Evolutionary conservation across 2,888 invertebrate species (phyloP).

Genomic region (Chironomus tentans): DNA sequence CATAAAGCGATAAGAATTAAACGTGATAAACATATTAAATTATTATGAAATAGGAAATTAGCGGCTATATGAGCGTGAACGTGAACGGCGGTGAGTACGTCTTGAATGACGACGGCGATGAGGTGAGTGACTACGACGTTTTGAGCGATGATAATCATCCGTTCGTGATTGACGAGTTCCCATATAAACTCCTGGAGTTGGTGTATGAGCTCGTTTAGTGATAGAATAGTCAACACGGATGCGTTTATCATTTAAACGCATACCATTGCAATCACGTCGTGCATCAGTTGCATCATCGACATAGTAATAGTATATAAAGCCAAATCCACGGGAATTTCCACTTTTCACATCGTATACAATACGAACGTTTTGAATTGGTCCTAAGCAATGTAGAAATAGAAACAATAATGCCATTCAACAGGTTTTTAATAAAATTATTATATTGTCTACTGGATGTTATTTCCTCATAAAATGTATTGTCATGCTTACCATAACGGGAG

Average conservation of each 20-base stretch:
- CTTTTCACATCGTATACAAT: constrained; percentile 96
- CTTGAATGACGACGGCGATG: not conserved
- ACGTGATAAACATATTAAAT: not conserved
- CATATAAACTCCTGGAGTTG: constrained; percentile 96
- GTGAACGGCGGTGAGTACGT: not conserved
- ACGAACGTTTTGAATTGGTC: constrained; percentile 73
- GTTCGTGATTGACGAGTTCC: constrained; percentile 43
- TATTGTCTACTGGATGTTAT: too few relatives aligned
- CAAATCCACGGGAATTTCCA: constrained; percentile 89
- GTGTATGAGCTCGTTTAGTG: constrained; percentile 91
- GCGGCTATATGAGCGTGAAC: not conserved
- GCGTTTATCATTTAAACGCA: constrained; percentile 86
- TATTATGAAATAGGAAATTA: not conserved
- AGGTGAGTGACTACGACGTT: not conserved
- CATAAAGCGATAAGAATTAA: not conserved
- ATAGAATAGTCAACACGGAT: constrained; percentile 95
- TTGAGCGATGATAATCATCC: not conserved
- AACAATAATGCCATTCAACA: not conserved
- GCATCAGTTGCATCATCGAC: constrained; percentile 85
- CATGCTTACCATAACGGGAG: constrained; percentile 72
- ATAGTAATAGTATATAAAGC: constrained; percentile 88
- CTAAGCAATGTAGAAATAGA: not conserved
- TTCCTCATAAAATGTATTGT: not conserved
- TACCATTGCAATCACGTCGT: constrained; percentile 86
- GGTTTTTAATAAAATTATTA: too few relatives aligned